Conservation (phyloP, 2,797 vertebrate species). For the Atherinosoma microstoma region DNA sequence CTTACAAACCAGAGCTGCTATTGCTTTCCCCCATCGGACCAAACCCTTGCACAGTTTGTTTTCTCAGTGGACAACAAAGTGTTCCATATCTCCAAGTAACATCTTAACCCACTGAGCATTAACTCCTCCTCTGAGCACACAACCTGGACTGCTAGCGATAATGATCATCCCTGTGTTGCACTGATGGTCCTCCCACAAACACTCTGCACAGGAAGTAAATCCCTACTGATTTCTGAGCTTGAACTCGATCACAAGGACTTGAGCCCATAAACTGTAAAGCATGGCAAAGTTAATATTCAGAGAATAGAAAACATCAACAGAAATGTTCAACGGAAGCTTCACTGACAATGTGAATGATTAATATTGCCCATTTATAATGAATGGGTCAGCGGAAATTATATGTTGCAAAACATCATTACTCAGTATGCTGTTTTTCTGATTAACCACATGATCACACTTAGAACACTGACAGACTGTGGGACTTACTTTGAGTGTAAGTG, state of each 20-base stretch:
- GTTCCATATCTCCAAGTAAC: conserved; percentile 86
- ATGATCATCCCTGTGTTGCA: conserved; percentile 63
- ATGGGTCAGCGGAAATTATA: background rate
- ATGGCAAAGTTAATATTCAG: conserved; percentile 7
- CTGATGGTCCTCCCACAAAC: conserved; percentile 36
- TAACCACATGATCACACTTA: background rate
- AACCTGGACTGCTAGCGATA: conserved; percentile 72
- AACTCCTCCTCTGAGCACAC: conserved; percentile 70
- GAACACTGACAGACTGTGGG: background rate
- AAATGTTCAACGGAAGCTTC: background rate
- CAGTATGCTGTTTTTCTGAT: background rate
- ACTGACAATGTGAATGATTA: background rate
- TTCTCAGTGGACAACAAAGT: conserved; percentile 75
- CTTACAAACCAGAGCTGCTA: conserved; percentile 38
- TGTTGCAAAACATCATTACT: background rate
- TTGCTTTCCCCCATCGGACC: conserved; percentile 52
- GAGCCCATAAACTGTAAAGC: conserved; percentile 7
- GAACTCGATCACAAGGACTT: conserved; percentile 12
- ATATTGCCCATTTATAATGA: background rate
- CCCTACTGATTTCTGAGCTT: conserved; percentile 33
- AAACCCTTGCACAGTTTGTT: conserved; percentile 52
- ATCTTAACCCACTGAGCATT: conserved; percentile 73
- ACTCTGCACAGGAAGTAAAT: conserved; percentile 34
- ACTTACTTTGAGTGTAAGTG: background rate
- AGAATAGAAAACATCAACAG: conserved; percentile 9